phyloP scores from a whole-genome alignment of 2,888 invertebrate genomes.

The Heteromyza rotundicornis region DNA sequence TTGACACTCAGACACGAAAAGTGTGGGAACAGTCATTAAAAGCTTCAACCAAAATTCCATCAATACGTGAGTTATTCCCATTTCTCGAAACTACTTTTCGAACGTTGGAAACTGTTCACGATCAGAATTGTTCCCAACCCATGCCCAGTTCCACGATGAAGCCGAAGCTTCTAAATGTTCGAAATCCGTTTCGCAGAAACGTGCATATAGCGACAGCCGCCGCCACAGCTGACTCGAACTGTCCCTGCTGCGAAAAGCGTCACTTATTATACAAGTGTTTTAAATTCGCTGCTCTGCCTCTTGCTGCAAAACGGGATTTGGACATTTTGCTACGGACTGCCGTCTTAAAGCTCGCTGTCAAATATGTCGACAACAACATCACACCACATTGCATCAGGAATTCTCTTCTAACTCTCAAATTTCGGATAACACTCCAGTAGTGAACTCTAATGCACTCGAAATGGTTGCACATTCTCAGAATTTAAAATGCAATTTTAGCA shows the following conservation, averaged over 20 bases:
- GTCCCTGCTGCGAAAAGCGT: slow-evolving; percentile 4
- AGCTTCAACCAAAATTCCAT: slow-evolving; percentile 2
- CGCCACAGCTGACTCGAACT: not conserved
- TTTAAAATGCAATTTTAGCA: no score
- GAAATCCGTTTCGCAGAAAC: no score
- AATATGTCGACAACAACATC: not conserved
- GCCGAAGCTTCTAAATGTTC: no score
- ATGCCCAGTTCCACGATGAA: no score
- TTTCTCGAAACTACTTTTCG: not conserved
- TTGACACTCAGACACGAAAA: no score
- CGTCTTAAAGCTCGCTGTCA: not conserved
- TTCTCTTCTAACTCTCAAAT: no score
- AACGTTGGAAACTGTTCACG: no score
- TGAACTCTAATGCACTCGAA: no score
- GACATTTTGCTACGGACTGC: not conserved
- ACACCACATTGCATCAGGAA: not conserved
- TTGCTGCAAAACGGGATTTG: not conserved
- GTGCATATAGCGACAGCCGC: not conserved
- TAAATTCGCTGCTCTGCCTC: not conserved
- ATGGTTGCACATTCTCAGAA: no score
- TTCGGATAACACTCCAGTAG: no score
- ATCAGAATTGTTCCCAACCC: no score
- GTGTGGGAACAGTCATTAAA: slow-evolving; percentile 6
- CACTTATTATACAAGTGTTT: not conserved
- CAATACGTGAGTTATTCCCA: not conserved